Base-by-base conservation (phyloP, 1,140 invertebrate species). In the Rhopalosiphum padi region DNA sequence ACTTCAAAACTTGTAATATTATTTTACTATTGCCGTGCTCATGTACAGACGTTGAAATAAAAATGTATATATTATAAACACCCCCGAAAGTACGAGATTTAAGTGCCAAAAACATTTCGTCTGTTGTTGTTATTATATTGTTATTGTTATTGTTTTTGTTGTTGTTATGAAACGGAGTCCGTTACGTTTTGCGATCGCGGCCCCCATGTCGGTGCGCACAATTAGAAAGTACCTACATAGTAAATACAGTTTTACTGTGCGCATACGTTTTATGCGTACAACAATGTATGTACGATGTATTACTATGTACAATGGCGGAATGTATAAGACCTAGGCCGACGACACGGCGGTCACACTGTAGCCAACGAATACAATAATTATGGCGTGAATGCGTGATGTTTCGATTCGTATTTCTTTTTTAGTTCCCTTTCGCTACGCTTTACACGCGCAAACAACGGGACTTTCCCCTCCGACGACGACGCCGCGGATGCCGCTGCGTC, bases 341-440 rank as follows among this genome's bases (percentile, higher is more conserved):
- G 2, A 9, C 22, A 77, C 43, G 55, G 30, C 90, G 41, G 55
- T 41, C 90, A 82, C 90, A 91, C 41, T 91, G 90, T 77, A 91
- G 60, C 90, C 90, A 91, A 77, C 90, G 41, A 30, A 48, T 91
- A 91, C 90, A 91, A 91, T 91, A 91, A 91, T 91, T 91, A 91
- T 91, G 90, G 55, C 18, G 46, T 43, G 8, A 48, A 53, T 89
- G 55, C 25, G 55, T 60, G 55, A 30, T 88, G 25, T 89, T 89
- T 89, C 1, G 2, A 35, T 55, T 89, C 9, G 25, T 89, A 11
- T 53, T 55, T 9, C n/a, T 89, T 53, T 43, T 53, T 5, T 89
- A 89, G 43, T 48, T 53, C 21, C n/a, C 18, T 89, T 55, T 89
- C 51, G 87, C n/a, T 53, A 35, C 51, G 87, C 46, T 87, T 35